Percentiles rank a stretch among this genome's conserved stretches.
Evolutionary conservation across 2,113 vertebrate species (phyloP).

Genomic region (Lepus americanus): DNA sequence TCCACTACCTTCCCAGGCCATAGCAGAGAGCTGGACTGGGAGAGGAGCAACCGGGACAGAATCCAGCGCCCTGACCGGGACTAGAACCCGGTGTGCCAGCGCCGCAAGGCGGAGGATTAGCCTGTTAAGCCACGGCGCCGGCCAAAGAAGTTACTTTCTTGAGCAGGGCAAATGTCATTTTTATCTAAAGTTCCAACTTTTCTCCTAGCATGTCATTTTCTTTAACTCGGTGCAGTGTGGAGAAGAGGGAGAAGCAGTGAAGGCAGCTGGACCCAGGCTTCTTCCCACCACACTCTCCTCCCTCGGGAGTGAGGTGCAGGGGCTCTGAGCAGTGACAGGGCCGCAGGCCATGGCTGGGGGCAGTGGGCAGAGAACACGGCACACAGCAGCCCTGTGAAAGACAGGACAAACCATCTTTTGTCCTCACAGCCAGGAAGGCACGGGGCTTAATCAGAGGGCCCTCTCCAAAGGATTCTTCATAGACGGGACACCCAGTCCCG

Average conservation of each 20-base stretch:
- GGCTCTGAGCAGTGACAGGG: background rate
- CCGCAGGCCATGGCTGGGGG: background rate
- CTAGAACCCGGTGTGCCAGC: too few species aligned
- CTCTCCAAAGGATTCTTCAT: background rate
- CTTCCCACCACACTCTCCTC: rapidly evolving
- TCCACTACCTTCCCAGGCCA: too few species aligned
- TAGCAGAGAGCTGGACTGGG: too few species aligned
- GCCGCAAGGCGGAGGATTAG: too few species aligned
- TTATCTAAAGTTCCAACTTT: background rate
- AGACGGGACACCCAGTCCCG: too few species aligned
- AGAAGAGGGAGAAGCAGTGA: background rate
- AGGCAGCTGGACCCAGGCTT: background rate
- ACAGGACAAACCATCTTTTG: background rate
- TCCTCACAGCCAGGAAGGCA: background rate
- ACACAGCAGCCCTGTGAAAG: background rate
- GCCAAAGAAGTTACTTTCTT: background rate
- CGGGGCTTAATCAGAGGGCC: background rate
- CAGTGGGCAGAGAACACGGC: background rate
- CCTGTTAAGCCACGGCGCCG: too few species aligned
- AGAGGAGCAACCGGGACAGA: too few species aligned
- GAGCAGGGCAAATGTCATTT: background rate
- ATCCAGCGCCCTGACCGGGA: too few species aligned
- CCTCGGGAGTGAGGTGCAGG: too few species aligned
- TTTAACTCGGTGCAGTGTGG: background rate
- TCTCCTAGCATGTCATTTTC: background rate